phyloP scores from a whole-genome alignment of 2,113 vertebrate species.

The Glaucidium brasilianum region DNA sequence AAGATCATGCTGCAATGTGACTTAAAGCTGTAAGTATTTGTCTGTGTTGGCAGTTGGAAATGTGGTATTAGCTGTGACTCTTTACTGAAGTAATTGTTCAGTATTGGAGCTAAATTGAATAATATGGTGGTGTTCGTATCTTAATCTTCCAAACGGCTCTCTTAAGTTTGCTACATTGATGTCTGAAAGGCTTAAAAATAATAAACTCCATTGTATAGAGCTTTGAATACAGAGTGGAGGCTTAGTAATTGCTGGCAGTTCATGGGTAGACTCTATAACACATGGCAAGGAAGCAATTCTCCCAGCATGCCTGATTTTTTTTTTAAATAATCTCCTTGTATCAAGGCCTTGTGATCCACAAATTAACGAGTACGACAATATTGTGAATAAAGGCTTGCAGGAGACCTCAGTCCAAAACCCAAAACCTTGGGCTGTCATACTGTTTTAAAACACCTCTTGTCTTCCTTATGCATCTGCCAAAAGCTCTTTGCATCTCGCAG shows the following conservation, averaged over 20 bases:
- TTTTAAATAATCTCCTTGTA: background rate
- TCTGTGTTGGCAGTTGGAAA: background rate
- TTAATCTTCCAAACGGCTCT: constrained; percentile 48
- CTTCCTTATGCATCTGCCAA: background rate
- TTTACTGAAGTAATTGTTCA: constrained; percentile 11
- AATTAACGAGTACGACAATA: background rate
- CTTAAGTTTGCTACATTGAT: background rate
- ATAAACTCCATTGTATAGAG: constrained; percentile 35
- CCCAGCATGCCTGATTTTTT: background rate
- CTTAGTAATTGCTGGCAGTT: constrained; percentile 27
- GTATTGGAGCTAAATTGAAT: constrained; percentile 51
- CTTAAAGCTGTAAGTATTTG: constrained; percentile 24
- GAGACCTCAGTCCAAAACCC: background rate
- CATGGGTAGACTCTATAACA: background rate
- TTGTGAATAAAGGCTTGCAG: background rate
- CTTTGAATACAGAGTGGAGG: constrained; percentile 31
- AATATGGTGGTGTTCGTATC: constrained; percentile 37
- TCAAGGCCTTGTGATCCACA: background rate
- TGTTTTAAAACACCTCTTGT: background rate
- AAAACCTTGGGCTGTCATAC: background rate
- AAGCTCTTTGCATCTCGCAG: background rate
- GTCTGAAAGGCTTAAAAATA: constrained; percentile 58
- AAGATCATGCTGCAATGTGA: background rate
- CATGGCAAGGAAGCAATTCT: constrained; percentile 35
- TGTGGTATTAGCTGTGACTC: background rate